Base-by-base conservation (phyloP, 2,797 vertebrate species). In the Alectoris magna region DNA sequence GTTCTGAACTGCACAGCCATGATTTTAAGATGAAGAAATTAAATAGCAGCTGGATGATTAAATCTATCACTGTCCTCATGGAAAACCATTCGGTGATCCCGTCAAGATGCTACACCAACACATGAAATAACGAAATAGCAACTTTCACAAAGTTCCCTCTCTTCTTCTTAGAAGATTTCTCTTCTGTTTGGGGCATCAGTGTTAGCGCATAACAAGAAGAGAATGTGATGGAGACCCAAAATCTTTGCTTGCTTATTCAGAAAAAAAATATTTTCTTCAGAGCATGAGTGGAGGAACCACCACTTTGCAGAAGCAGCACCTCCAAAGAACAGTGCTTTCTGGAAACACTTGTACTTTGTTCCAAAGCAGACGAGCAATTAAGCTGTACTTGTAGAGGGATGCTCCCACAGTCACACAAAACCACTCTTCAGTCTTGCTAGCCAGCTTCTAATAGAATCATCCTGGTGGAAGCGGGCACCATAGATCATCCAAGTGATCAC, bases 181-280 rank as follows among this genome's bases (percentile, higher is more conserved):
- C 34, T 82, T 19, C 19, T 46, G 38, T 16, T 38, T 63, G 19
- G 51, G 31, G 38, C 53, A 82, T 34, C 53, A 34, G 12, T 14
- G 22, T 34, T 64, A 56, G 34, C 73, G 68, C 23, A 83, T 17
- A 38, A 39, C 14, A 77, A 88, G 7, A 19, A 84, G 36, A 77
- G 11, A 5, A 48, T 2, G 8, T 3, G 1, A 56, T 3, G 2
- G 24, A 27, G 39, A 87, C 43, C 62, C 43, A 23, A 38, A 84
- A 70, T 76, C 68, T 70, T 43, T 39, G 12, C 36, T 75, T 82
- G 29, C 56, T 82, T 82, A 76, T 19, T 91, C 26, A 91, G 53
- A 74, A 89, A 63, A 63, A 59, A 91, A 86, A 7, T 73, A 55
- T 73, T 91, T 91, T 73, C 56, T 79, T 74, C 76, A 53, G 31